Evolutionary conservation across 1,140 invertebrate genomes (phyloP).

Genomic region (Hestina assimilis): DNA sequence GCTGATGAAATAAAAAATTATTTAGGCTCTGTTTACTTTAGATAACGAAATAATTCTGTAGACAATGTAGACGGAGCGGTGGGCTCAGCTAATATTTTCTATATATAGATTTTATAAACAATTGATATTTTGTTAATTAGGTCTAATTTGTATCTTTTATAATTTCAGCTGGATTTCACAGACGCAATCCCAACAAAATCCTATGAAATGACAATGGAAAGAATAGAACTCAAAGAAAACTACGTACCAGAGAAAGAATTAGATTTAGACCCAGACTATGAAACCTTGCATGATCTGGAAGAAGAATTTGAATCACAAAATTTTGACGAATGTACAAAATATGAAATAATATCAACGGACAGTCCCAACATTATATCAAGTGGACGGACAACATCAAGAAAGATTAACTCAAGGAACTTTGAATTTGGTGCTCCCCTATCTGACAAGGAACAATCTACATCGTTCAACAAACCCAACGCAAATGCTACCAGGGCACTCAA

Average conservation of each 20-base stretch:
- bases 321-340: slow-evolving; percentile 68
- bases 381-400: slow-evolving; percentile 48
- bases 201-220: slow-evolving; percentile 21
- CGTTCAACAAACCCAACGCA: slow-evolving; percentile 54
- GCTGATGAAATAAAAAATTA: no score
- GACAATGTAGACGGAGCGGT: no score
- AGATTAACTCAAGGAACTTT: slow-evolving; percentile 59
- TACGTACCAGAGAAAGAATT: slow-evolving; percentile 52
- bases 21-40: no score
- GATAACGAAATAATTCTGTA: no score
- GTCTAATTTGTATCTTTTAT: not conserved
- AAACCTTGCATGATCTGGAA: slow-evolving; percentile 69
- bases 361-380: slow-evolving; percentile 69
- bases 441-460: slow-evolving; percentile 61
- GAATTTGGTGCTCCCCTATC: slow-evolving; percentile 68
- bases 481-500: slow-evolving; percentile 53
- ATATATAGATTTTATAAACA: not conserved
- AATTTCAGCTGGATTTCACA: slow-evolving; percentile 63
- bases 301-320: slow-evolving; percentile 63
- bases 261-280: slow-evolving; percentile 39
- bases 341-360: slow-evolving; percentile 75
- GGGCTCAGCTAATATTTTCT: no score
- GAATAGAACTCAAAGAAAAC: slow-evolving; percentile 13
- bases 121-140: not conserved
- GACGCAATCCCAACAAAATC: slow-evolving; percentile 45